Conservation (phyloP, 92 coral and sea anemone genomes). For the Umimayanthus chanpuru region DNA sequence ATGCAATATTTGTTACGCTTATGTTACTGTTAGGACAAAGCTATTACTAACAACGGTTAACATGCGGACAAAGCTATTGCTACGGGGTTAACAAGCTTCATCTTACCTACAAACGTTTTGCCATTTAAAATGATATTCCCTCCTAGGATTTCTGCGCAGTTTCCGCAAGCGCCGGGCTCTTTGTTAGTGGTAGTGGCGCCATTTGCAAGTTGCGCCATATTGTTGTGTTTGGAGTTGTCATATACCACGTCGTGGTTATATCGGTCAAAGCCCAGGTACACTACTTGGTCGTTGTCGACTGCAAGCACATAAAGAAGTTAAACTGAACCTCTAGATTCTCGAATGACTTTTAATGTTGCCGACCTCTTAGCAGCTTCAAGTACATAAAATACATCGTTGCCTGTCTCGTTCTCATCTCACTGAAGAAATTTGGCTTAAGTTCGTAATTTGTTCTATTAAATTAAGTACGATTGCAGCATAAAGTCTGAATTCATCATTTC, state of each 20-base stretch:
- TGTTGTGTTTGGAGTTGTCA: constrained; percentile 88
- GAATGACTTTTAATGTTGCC: neutral
- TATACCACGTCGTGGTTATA: constrained; percentile 73
- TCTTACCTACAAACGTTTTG: constrained; percentile 74
- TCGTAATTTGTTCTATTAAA: no score
- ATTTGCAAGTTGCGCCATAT: constrained; percentile 78
- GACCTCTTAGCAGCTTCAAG: neutral
- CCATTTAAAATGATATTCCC: constrained; percentile 78
- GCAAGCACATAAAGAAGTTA: constrained; percentile 30
- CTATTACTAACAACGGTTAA: neutral
- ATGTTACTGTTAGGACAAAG: neutral
- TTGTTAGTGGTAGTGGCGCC: constrained; percentile 76
- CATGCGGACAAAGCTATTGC: neutral
- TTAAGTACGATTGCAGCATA: no score
- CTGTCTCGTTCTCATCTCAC: neutral
- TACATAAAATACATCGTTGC: neutral
- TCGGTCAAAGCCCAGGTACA: constrained; percentile 89
- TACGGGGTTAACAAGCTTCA: neutral
- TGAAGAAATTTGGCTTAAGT: no score
- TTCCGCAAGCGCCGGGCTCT: constrained; percentile 87
- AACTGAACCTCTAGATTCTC: neutral
- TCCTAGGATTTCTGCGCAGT: constrained; percentile 81
- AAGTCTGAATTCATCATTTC: no score
- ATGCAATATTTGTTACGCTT: neutral
- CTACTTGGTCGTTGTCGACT: constrained; percentile 87